A percentile compares a stretch with the other conserved stretches of the same genome.
These are phyloP conservation scores for Microctenopoma steveboyesi DNA, from an alignment of 2,797 vertebrate genomes.

Conservation along the genomic window DNA sequence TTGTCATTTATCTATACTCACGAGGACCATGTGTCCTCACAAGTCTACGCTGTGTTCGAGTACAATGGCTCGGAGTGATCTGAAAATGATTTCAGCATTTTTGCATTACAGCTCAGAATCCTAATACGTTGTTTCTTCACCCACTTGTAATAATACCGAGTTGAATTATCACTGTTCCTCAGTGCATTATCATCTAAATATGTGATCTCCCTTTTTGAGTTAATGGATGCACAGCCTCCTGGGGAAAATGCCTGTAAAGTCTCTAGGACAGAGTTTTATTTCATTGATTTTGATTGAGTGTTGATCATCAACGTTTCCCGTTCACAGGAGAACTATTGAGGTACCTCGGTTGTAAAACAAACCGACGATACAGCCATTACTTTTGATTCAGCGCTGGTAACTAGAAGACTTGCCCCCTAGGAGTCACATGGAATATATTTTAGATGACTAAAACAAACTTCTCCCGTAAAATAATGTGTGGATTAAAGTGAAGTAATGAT, in stretches of 20 bases:
- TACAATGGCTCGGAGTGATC: conserved; percentile 8
- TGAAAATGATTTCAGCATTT: conserved; percentile 25
- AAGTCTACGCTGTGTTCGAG: conserved; percentile 10
- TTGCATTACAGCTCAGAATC: conserved; percentile 21
- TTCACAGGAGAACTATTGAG: conserved; percentile 45
- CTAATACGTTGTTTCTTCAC: conserved; percentile 44
- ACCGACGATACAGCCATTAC: conserved; percentile 24
- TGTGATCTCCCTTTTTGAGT: conserved; percentile 50
- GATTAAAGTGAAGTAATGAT: too few relatives aligned
- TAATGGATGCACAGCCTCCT: conserved; percentile 24
- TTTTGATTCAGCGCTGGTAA: conserved; percentile 22
- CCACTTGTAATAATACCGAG: conserved; percentile 43
- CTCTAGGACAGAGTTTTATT: conserved; percentile 44
- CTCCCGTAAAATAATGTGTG: not conserved
- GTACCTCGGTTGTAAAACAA: conserved; percentile 34
- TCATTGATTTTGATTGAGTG: conserved; percentile 54
- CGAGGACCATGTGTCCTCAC: conserved; percentile 35
- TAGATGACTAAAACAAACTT: not conserved
- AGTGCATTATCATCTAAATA: conserved; percentile 39
- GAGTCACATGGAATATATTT: conserved; percentile 27
- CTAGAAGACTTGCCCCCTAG: conserved; percentile 16
- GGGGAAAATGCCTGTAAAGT: conserved; percentile 25
- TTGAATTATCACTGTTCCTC: conserved; percentile 38
- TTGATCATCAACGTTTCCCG: conserved; percentile 30
- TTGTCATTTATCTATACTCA: conserved; percentile 19